These are phyloP conservation scores for Antheraea pernyi DNA, from an alignment of 1,140 invertebrate species.

Conservation along the genomic window DNA sequence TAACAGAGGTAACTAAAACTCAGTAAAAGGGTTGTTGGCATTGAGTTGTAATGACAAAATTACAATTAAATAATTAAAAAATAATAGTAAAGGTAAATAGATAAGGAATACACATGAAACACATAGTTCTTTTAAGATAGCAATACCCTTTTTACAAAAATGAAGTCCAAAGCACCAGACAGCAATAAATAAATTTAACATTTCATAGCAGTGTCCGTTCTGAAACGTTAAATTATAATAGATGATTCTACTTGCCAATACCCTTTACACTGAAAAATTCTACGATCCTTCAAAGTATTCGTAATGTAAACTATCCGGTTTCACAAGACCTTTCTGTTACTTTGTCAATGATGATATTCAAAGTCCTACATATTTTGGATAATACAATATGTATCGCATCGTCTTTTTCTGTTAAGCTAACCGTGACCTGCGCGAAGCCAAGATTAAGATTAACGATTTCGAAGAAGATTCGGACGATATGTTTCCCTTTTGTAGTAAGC, in stretches of 20 bases:
- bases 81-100: no score
- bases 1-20: no score
- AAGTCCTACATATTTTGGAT: background rate
- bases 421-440: constrained; percentile 53
- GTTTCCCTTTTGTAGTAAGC: constrained; percentile 53
- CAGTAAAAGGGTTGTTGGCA: no score
- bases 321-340: background rate
- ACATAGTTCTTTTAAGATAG: no score
- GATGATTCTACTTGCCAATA: background rate
- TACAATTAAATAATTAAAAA: no score
- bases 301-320: background rate
- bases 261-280: constrained; percentile 1
- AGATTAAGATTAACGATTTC: constrained; percentile 67
- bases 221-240: background rate
- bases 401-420: constrained; percentile 28
- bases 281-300: constrained; percentile 8
- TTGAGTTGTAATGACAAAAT: no score
- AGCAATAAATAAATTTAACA: background rate
- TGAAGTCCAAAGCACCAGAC: no score
- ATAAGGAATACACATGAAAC: no score
- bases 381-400: constrained; percentile 16
- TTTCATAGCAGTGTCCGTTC: background rate
- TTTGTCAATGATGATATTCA: background rate
- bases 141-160: no score
- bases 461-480: constrained; percentile 52